Evolutionary conservation across 1,140 invertebrate genomes (phyloP), one percentile per base, ranked within the genome.

Genomic region (Samia ricini): DNA sequence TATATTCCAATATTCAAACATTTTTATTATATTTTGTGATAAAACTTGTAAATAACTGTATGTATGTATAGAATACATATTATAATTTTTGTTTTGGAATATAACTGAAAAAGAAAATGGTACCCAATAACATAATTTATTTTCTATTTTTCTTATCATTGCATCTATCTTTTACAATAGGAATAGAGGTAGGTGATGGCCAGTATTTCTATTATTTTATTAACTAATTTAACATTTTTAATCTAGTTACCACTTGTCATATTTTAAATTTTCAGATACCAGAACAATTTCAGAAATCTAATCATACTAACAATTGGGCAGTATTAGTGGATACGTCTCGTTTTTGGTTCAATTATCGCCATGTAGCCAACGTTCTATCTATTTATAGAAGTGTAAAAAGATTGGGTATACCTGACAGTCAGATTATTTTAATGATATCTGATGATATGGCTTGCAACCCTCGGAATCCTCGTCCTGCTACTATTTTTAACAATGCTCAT

Each of bases 371-470:
- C 90, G 99, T 99, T 0, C 91, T 99, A 36, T 99, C 98, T 0
- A 98, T 99, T 77, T 99, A 99, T 83, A 93, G 98, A 0, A 99
- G 98, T 83, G 98, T 99, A 0, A 99, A 99, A 90, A 92, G 98
- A 19, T 92, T 99, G 1, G 99, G 99, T 33, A 99, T 99, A 69
- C 98, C 98, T 6, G 98, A 99, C 84, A 96, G 95, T 56, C 96
- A 97, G 90, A 99, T 99, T 55, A 99, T 99, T 75, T 85, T 99
- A 36, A 99, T 99, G 98, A 94, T 99, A 54, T 98, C 99, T 21
- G 99, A 99, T 91, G 99, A 99, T 79, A 99, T 99, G 98, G 98
- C 99, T 0, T 99, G 99, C 80, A 99, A 99, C 92, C 94, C 98
- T 0, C 91, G 99, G 66, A 99, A 99, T 92, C 98, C 99, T 4